Base-by-base conservation (phyloP, 2,888 invertebrate species). In the Lycaena phlaeas region DNA sequence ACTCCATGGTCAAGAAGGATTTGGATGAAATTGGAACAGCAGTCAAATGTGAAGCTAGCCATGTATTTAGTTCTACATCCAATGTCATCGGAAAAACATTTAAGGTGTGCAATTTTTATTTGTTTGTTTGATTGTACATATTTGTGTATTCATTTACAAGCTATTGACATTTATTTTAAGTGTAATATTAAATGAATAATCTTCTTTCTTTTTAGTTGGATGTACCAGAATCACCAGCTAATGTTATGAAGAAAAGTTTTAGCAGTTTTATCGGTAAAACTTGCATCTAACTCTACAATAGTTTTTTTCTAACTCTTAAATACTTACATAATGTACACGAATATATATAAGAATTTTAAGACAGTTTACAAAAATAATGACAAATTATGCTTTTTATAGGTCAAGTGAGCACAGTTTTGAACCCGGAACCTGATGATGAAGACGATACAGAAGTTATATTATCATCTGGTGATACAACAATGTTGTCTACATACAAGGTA, bases 1-100 rank as follows among this genome's bases (percentile, higher is more conserved):
- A 90, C 54, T 90, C 91, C 44, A 92, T 91, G 84, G 91, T 92
- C 49, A 91, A 90, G 64, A 90, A 90, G 56, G 92, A 92, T 65
- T 70, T 92, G 51, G 90, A 89, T 58, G 92, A 92, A 68, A 88
- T 92, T 52, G 89, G 91, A 9, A 87, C 87, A 38, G 90, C 89
- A 5, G 90, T 92, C 2, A 89, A 89, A 64, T 87, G 87, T 50
- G 92, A 92, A 68, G 91, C 92, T 4, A 88, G 86, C 47, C 88
- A 87, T 57, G 88, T 91, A 11, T 87, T 90, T 51, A 86, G 79
- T 46, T 86, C 88, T 25, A 90, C 91, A 1, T 89, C 91, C 22
- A 86, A 85, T 45, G 90, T 86, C 28, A 81, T 92, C 40, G 90
- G 90, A 51, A 90, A 90, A 64, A 91, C 90, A 10, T 74, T 91